Evolutionary conservation across 2,797 vertebrate species (phyloP).

Genomic region (Spinus pinus): DNA sequence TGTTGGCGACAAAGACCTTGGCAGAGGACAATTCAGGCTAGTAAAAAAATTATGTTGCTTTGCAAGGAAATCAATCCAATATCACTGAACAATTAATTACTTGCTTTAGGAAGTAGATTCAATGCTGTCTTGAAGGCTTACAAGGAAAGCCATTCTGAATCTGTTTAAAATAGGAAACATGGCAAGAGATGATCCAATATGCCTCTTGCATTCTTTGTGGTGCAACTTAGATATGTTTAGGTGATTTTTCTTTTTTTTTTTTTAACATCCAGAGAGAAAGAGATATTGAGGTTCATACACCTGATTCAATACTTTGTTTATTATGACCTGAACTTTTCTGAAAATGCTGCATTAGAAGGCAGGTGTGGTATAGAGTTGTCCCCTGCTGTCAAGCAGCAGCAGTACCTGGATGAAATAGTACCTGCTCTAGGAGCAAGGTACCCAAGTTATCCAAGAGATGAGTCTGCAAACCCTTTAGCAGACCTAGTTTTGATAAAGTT

Average conservation of each 20-base stretch:
- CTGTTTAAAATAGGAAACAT: background rate
- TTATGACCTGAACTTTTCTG: background rate
- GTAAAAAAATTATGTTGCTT: background rate
- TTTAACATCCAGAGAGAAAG: background rate
- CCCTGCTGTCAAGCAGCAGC: background rate
- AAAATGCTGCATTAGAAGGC: background rate
- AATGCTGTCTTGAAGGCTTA: background rate
- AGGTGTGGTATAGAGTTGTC: background rate
- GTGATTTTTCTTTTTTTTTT: fast-evolving
- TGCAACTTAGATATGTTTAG: fast-evolving
- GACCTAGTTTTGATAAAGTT: background rate
- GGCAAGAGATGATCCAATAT: background rate
- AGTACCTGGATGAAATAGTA: background rate
- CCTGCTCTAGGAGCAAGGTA: background rate
- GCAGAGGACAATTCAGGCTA: background rate
- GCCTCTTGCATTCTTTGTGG: background rate
- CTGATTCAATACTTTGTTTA: background rate
- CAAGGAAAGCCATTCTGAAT: background rate
- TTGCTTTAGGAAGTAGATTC: background rate
- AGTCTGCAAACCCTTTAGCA: background rate
- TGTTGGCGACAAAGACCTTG: background rate
- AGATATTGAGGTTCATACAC: background rate
- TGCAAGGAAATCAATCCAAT: background rate
- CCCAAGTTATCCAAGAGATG: background rate
- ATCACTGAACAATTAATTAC: background rate